Base-by-base conservation (phyloP, 1,140 invertebrate species). In the Calycopis cecrops region DNA sequence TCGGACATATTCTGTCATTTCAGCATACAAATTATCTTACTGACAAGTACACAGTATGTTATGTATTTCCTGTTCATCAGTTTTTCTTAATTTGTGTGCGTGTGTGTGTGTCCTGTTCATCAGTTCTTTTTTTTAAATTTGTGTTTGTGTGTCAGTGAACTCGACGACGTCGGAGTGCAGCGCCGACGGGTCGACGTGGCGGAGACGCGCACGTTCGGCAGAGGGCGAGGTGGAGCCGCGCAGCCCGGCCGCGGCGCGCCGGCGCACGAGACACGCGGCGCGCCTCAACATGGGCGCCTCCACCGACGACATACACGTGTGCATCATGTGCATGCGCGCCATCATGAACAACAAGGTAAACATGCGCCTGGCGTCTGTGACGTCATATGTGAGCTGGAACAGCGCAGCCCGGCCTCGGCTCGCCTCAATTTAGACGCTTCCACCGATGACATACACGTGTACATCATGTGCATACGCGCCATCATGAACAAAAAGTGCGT, bases 271-370 rank as follows among this genome's bases (percentile, higher is more conserved):
- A 55, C 95, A 97, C 81, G 94, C 96, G 9, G 94, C 95, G 16
- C 93, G 95, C 73, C 89, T 99, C 33, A 98, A 98, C 79, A 98
- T 99, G 96, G 98, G 98, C 38, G 97, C 99, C 71, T 95, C 97
- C 38, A 97, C 97, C 63, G 98, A 99, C 85, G 98, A 99, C 81
- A 98, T 99, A 66, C 98, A 99, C 88, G 97, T 99, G 52, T 99
- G 97, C 90, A 99, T 99, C 67, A 96, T 99, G 92, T 99, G 98
- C 88, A 93, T 99, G 89, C 91, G 98, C 33, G 98, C 98, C 51
- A 99, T 99, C 70, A 99, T 99, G 98, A 99, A 99, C 88, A 99
- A 99, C 83, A 99, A 99, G 91, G 96, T 79, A 55, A 62, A 63
- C 40, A 21, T 35, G 33, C 48, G 9, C 35, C 9, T 37, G 1